These are phyloP conservation scores for Poecilia gillii DNA, from an alignment of 2,797 vertebrate species.

Conservation along the genomic window DNA sequence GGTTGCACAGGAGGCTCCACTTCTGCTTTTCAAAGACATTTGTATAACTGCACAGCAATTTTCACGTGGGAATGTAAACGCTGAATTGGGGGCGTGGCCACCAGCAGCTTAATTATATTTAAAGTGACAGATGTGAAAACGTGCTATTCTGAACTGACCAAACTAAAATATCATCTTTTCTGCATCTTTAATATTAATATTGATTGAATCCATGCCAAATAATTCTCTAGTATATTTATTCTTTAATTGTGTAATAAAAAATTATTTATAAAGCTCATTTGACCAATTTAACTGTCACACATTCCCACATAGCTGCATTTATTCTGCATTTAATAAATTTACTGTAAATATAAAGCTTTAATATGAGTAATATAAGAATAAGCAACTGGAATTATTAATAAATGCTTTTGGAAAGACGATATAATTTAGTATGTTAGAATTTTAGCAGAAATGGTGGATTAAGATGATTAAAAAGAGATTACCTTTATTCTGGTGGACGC, in stretches of 20 bases:
- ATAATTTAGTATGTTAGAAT: background rate
- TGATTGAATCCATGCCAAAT: background rate
- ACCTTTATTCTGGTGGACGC: constrained; percentile 90
- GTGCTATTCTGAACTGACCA: no score
- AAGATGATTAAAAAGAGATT: constrained; percentile 10
- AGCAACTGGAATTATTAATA: constrained; percentile 6
- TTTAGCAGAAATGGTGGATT: constrained; percentile 1
- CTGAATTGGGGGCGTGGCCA: no score
- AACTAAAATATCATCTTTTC: background rate
- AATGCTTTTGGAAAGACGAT: constrained; percentile 1
- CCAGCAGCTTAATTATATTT: no score
- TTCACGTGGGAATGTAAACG: no score
- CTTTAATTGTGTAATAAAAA: background rate
- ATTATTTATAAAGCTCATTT: background rate
- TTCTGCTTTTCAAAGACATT: no score
- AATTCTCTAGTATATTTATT: background rate
- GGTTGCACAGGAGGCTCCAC: no score
- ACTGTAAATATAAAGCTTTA: constrained; percentile 1
- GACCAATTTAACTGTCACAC: background rate
- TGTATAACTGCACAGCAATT: no score
- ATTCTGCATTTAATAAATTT: constrained; percentile 9
- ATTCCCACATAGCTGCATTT: constrained; percentile 9
- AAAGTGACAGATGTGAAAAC: no score
- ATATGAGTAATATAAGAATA: background rate
- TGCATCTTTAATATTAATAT: background rate